Percentiles rank a stretch among this genome's conserved stretches.
Conservation (phyloP, 2,888 invertebrate species). For the Tyria jacobaeae region DNA sequence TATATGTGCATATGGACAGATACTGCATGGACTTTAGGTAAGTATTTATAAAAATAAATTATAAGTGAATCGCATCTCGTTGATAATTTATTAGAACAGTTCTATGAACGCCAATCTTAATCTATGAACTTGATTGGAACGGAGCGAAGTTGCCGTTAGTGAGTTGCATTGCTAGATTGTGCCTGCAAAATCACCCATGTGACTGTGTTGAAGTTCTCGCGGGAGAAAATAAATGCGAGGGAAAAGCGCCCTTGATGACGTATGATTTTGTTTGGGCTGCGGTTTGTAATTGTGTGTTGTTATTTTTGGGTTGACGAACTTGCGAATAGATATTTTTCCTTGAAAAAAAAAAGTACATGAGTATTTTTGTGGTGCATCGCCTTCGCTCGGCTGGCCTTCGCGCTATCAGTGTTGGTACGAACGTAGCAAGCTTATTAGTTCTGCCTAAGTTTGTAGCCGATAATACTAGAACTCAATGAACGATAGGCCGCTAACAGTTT, state of each 20-base stretch:
- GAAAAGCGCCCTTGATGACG: constrained; percentile 53
- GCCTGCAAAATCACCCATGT: constrained; percentile 71
- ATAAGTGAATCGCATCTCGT: constrained; percentile 30
- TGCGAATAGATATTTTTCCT: constrained; percentile 67
- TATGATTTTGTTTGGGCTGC: constrained; percentile 45
- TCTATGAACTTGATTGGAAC: constrained; percentile 84
- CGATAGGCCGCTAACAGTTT: constrained; percentile 28
- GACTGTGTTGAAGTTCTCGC: constrained; percentile 58
- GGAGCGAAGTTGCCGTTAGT: constrained; percentile 69
- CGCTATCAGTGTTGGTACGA: constrained; percentile 55
- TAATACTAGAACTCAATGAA: constrained; percentile 43
- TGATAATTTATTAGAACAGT: constrained; percentile 54
- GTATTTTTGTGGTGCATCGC: constrained; percentile 60
- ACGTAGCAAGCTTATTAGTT: constrained; percentile 50
- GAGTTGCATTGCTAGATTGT: constrained; percentile 76
- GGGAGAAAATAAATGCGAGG: constrained; percentile 44
- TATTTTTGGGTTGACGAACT: constrained; percentile 77
- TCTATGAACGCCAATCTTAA: constrained; percentile 80
- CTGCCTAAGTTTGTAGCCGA: constrained; percentile 49
- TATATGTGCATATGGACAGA: constrained; percentile 73
- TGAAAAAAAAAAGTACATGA: constrained; percentile 54
- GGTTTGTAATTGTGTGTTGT: constrained; percentile 54
- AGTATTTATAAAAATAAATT: constrained; percentile 53
- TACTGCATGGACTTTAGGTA: constrained; percentile 69
- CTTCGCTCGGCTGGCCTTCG: constrained; percentile 69